These are phyloP conservation scores for Microcebus griseorufus DNA, from an alignment of 2,113 vertebrate genomes.

Conservation along the genomic window DNA sequence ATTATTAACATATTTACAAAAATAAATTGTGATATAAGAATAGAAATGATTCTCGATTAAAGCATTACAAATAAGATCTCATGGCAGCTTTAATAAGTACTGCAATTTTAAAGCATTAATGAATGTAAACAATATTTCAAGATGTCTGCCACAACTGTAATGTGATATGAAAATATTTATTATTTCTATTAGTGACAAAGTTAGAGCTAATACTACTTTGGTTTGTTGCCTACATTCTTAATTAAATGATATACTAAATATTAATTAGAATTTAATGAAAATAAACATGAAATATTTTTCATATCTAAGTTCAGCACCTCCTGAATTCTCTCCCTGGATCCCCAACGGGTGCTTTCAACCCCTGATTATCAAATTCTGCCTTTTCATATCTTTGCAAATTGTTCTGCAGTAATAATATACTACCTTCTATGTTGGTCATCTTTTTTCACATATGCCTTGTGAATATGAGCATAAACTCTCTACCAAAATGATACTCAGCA, in stretches of 20 bases:
- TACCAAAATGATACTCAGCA: neutral
- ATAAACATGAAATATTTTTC: constrained; percentile 5
- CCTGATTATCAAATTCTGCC: neutral
- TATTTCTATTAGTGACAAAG: neutral
- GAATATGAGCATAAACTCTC: neutral
- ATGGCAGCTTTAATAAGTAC: neutral
- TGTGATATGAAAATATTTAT: constrained; percentile 15
- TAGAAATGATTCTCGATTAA: neutral
- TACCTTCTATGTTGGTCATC: neutral
- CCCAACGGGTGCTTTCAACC: neutral
- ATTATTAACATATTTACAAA: constrained; percentile 20
- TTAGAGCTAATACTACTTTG: constrained; percentile 1
- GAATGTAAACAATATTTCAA: neutral
- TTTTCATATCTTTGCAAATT: neutral
- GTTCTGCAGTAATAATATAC: neutral
- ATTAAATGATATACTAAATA: constrained; percentile 23
- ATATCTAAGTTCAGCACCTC: neutral
- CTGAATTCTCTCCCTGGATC: neutral
- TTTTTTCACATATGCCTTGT: neutral
- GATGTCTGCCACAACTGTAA: neutral
- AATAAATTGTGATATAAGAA: neutral
- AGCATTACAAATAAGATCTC: constrained; percentile 19
- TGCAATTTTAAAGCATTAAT: constrained; percentile 6
- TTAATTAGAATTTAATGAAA: neutral
- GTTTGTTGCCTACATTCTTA: neutral